Evolutionary conservation across 2,113 vertebrate genomes (phyloP).

Genomic region (Tenrec ecaudatus): DNA sequence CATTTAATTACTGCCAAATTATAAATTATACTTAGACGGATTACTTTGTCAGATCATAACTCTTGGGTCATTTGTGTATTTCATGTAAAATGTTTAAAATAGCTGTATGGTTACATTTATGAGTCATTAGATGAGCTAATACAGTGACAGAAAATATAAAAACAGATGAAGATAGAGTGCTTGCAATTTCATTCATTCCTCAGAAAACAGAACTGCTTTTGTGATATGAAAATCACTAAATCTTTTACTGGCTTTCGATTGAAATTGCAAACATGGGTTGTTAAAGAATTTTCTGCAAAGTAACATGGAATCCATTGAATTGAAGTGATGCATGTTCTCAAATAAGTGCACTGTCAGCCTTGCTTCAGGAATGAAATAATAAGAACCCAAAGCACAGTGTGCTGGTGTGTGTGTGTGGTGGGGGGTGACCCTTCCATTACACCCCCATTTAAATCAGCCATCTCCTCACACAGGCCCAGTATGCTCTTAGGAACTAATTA

Average conservation of each 20-base stretch:
- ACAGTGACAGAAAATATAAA: constrained; percentile 66
- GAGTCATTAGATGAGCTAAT: constrained; percentile 65
- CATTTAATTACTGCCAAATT: constrained; percentile 75
- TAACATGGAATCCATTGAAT: constrained; percentile 61
- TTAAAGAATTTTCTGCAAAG: constrained; percentile 37
- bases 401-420: not conserved
- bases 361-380: not conserved
- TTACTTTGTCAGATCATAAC: constrained; percentile 66
- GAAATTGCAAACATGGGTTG: constrained; percentile 41
- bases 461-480: not conserved
- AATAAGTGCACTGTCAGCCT: constrained; percentile 30
- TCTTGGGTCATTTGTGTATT: constrained; percentile 70
- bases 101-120: constrained; percentile 73
- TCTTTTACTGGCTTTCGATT: constrained; percentile 56
- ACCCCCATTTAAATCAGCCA: not conserved
- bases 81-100: constrained; percentile 71
- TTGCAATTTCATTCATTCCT: constrained; percentile 36
- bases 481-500: constrained; percentile 33
- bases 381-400: not conserved
- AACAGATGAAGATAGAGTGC: constrained; percentile 57
- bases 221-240: constrained; percentile 52
- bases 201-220: constrained; percentile 6
- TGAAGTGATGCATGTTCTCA: constrained; percentile 51
- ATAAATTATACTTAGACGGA: constrained; percentile 77
- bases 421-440: not conserved